These are phyloP conservation scores for Drosophila emarginata DNA, from an alignment of 2,888 invertebrate genomes.

Conservation along the genomic window DNA sequence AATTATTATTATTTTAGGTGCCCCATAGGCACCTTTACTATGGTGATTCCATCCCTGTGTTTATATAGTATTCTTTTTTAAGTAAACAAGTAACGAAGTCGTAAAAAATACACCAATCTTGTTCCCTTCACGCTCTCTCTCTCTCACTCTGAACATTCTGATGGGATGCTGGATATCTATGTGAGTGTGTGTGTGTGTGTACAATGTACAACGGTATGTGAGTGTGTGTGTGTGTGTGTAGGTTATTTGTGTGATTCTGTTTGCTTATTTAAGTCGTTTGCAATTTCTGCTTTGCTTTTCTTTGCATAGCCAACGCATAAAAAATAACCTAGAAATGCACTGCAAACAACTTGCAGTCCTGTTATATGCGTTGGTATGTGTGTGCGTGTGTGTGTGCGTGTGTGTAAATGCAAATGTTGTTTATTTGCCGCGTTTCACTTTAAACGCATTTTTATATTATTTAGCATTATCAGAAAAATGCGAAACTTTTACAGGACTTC, in stretches of 20 bases:
- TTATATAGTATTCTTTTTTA: slow-evolving; percentile 41
- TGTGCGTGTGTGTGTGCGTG: neutral
- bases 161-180: slow-evolving; percentile 18
- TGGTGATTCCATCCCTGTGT: neutral
- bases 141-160: slow-evolving; percentile 4
- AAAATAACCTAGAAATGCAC: slow-evolving; percentile 66
- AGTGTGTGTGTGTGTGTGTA: slow-evolving; percentile 23
- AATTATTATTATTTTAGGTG: too few species aligned
- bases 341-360: neutral
- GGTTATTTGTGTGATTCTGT: slow-evolving; percentile 41
- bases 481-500: slow-evolving; percentile 44
- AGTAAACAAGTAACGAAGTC: slow-evolving; percentile 26
- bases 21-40: neutral
- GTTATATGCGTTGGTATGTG: neutral
- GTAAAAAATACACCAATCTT: slow-evolving; percentile 27
- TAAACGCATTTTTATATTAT: slow-evolving; percentile 33
- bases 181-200: slow-evolving; percentile 16
- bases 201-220: neutral
- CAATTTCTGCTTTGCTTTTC: slow-evolving; percentile 70
- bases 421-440: slow-evolving; percentile 42
- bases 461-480: slow-evolving; percentile 37
- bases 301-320: slow-evolving; percentile 71
- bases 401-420: slow-evolving; percentile 45
- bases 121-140: slow-evolving; percentile 11
- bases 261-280: slow-evolving; percentile 75